Evolutionary conservation across 1,140 invertebrate species (phyloP).

Genomic region (Heliconius congener): DNA sequence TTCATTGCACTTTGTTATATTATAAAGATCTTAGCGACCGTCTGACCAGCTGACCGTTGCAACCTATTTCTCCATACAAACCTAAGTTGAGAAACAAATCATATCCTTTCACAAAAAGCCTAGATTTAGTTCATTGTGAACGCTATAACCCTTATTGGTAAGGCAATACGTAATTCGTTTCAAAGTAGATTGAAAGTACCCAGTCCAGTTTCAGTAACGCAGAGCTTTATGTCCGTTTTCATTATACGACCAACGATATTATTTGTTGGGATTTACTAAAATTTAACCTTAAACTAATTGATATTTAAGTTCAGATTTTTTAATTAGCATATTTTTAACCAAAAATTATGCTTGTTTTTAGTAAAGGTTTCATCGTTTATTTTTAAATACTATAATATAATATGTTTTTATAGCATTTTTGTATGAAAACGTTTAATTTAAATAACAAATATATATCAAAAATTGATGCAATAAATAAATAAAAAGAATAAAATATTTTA

Average conservation of each 20-base stretch:
- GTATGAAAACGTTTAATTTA: too few species aligned
- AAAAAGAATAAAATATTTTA: background rate
- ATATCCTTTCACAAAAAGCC: constrained; percentile 37
- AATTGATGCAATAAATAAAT: background rate
- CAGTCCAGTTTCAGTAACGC: constrained; percentile 37
- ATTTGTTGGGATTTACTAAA: background rate
- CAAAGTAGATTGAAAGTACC: constrained; percentile 34
- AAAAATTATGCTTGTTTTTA: too few species aligned
- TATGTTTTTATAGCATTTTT: too few species aligned
- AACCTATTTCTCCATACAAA: constrained; percentile 32
- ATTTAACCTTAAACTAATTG: background rate
- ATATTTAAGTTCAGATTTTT: background rate
- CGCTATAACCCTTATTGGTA: constrained; percentile 20
- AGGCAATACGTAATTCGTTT: constrained; percentile 15
- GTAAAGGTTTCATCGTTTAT: too few species aligned
- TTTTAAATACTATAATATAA: too few species aligned
- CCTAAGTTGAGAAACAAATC: constrained; percentile 30
- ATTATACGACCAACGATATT: constrained; percentile 8
- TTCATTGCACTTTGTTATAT: background rate
- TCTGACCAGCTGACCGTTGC: constrained; percentile 10
- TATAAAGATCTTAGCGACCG: background rate
- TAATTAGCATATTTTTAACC: background rate
- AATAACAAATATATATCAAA: background rate
- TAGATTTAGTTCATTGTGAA: constrained; percentile 3
- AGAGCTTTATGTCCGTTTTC: constrained; percentile 27